Evolutionary conservation across 1,140 invertebrate genomes (phyloP), one percentile per base, ranked within the genome.

Genomic region (Platyura marginata): DNA sequence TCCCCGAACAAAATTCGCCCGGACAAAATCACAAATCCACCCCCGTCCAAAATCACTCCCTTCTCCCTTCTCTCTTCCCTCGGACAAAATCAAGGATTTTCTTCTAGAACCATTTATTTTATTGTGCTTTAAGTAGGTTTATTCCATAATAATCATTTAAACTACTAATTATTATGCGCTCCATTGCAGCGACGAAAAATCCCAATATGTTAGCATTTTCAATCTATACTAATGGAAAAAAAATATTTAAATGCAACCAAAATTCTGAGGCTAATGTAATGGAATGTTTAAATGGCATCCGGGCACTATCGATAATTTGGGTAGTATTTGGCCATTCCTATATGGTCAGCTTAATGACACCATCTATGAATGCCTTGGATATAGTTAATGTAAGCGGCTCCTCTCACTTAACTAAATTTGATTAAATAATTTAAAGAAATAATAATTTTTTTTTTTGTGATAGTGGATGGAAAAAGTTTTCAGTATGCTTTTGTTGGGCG

Each of bases 281-380:
- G 2, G 21, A 44, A 11, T 39, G 42, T 21, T 21, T 44, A 3
- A 36, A 38, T 29, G 42, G 42, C n/a, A 9, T 44, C 13, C 22
- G 36, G 29, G 37, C 19, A 15, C 15, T 44, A 3, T 41, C 46
- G 33, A 21, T 43, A 9, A 3, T 37, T 6, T 40, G 43, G 42
- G 22, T 43, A 10, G 29, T 46, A 32, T 46, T 29, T 13, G 34
- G 21, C n/a, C 25, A 44, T 37, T 34, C 34, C 10, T 6, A 37
- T 19, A 18, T 37, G 3, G 20, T 19, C 8, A 20, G 9, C 10
- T 16, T 37, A 19, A 8, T 20, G 3, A 19, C 15, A 16, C 15
- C 15, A 19, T 16, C 11, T 37, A 13, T 3, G 11, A 34, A 4
- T 34, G 13, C 11, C 3, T 15, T n/a, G 13, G 25, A 29, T 8